These are phyloP conservation scores for Pseudochirops corinnae DNA, from an alignment of 2,797 vertebrate species.

Conservation along the genomic window DNA sequence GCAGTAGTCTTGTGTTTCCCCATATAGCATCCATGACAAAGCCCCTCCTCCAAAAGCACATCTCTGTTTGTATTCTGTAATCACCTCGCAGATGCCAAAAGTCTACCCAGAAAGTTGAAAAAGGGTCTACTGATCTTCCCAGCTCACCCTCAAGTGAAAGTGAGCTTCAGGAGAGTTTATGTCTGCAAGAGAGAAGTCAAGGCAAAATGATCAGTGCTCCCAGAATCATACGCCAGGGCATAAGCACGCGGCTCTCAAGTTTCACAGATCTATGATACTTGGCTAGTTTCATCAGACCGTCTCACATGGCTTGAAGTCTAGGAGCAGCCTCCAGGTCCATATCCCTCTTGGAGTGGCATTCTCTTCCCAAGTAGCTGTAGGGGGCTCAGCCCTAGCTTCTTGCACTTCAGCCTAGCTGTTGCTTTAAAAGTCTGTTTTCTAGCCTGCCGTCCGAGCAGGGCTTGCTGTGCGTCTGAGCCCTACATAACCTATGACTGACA, in stretches of 20 bases:
- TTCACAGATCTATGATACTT: rapidly evolving
- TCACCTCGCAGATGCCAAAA: background rate
- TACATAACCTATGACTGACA: background rate
- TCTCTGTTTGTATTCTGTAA: background rate
- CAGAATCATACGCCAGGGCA: background rate
- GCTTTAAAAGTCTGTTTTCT: background rate
- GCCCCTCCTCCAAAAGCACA: background rate
- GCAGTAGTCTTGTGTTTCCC: background rate
- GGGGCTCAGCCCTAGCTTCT: background rate
- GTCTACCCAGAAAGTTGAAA: background rate
- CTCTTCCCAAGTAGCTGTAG: background rate
- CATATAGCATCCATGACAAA: background rate
- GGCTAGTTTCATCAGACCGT: background rate
- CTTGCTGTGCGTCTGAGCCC: background rate
- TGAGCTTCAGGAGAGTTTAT: background rate
- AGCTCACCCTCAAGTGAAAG: background rate
- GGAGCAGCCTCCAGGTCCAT: background rate
- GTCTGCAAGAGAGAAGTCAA: background rate
- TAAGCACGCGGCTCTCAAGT: background rate
- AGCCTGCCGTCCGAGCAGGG: background rate
- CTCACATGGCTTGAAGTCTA: background rate
- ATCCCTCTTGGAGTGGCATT: background rate
- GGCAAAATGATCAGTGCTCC: background rate
- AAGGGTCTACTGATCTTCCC: too few species aligned
- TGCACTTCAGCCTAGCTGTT: background rate